Evolutionary conservation across 2,113 vertebrate species (phyloP).

Genomic region (Charina bottae): DNA sequence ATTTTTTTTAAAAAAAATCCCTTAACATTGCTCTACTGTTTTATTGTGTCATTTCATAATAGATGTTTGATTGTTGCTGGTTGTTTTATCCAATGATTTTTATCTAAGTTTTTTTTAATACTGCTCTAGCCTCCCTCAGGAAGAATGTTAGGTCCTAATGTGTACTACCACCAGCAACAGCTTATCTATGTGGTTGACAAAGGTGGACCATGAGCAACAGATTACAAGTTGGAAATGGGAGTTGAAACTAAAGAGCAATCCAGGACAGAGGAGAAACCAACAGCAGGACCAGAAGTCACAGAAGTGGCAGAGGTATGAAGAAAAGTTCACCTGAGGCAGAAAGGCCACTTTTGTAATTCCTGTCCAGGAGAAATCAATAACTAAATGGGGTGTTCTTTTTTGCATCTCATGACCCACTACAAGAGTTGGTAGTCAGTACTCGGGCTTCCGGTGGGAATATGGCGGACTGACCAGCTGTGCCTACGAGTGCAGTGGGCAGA

Average conservation of each 20-base stretch:
- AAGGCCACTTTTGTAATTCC: background rate
- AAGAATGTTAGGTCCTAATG: too few relatives aligned
- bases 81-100: background rate
- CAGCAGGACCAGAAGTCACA: background rate
- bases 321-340: background rate
- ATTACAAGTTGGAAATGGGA: too few relatives aligned
- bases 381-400: background rate
- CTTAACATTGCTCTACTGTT: background rate
- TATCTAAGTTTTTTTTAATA: background rate
- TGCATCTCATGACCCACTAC: background rate
- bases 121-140: too few relatives aligned
- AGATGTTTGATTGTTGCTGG: background rate
- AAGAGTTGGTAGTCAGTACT: background rate
- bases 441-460: too few relatives aligned
- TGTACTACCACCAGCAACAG: too few relatives aligned
- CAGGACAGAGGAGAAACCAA: background rate
- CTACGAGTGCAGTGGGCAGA: too few relatives aligned
- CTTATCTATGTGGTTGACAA: too few relatives aligned
- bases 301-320: too few relatives aligned
- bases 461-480: too few relatives aligned
- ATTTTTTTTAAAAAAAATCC: background rate
- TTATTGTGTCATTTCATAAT: background rate
- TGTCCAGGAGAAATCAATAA: background rate
- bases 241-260: too few relatives aligned
- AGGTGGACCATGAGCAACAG: too few relatives aligned